Conservation (phyloP, 2,888 invertebrate species). For the Automeris io region DNA sequence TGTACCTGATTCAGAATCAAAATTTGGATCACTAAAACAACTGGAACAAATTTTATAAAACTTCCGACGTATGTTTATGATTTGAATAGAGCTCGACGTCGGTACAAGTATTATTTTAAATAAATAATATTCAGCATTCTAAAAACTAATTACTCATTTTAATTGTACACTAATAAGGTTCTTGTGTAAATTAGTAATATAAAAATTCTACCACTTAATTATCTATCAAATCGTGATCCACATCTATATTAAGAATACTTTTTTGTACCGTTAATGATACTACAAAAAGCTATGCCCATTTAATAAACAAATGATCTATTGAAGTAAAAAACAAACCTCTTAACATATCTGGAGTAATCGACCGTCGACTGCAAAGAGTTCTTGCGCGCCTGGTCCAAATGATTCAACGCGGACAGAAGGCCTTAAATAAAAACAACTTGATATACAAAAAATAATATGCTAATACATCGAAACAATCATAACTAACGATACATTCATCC, state of each 20-base stretch:
- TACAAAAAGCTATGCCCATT: constrained; percentile 7
- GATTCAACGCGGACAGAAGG: constrained; percentile 67
- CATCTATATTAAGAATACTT: background rate
- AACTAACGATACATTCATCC: constrained; percentile 57
- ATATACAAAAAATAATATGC: constrained; percentile 45
- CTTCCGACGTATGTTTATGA: background rate
- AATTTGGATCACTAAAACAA: background rate
- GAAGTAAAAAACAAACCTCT: constrained; percentile 68
- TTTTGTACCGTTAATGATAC: too few relatives aligned
- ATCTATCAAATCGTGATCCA: background rate
- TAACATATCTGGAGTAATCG: constrained; percentile 93
- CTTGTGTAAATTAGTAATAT: background rate
- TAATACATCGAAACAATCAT: constrained; percentile 62
- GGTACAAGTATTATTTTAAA: background rate
- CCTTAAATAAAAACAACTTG: constrained; percentile 36
- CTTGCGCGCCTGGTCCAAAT: constrained; percentile 70
- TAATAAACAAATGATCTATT: constrained; percentile 5
- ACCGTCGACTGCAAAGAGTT: constrained; percentile 81
- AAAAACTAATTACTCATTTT: background rate
- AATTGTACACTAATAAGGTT: background rate
- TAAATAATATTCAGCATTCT: background rate
- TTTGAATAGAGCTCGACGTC: too few relatives aligned
- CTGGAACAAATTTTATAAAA: background rate
- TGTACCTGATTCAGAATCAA: constrained; percentile 67
- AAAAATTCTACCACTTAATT: background rate